Percentiles rank a stretch among this genome's conserved stretches.
These are phyloP conservation scores for Alviniconcha marisindica DNA, from an alignment of 1,140 invertebrate genomes.

Conservation along the genomic window DNA sequence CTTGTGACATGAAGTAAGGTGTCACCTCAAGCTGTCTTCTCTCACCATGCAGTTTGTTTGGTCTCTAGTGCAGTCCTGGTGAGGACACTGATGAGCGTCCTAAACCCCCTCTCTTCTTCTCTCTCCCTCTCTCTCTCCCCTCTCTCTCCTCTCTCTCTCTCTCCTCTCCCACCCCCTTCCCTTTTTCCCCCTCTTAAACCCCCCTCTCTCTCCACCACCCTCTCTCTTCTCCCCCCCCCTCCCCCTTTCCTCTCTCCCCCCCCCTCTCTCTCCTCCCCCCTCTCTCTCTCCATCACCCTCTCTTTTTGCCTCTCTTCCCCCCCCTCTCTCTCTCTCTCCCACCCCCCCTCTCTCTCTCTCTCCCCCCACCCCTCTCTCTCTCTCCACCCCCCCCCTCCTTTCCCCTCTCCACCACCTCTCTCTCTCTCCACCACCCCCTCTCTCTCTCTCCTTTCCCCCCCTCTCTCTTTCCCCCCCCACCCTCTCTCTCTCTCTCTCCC, in stretches of 20 bases:
- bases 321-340: constrained; percentile 10
- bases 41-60: no score
- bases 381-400: no score
- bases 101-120: neutral
- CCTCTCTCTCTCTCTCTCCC: no score
- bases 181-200: neutral
- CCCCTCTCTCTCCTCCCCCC: neutral
- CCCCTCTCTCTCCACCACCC: neutral
- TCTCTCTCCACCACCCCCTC: no score
- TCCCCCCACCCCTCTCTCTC: no score
- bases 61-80: no score
- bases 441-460: no score
- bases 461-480: no score
- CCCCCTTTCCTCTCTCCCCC: neutral
- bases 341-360: neutral
- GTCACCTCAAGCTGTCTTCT: no score
- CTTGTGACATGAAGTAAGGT: no score
- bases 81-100: no score
- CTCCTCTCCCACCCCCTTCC: neutral
- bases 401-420: no score
- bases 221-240: neutral
- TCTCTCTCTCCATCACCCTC: neutral
- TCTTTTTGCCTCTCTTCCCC: neutral
- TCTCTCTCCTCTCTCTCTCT: neutral
- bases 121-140: neutral